Percentiles rank a stretch among this genome's conserved stretches.
These are phyloP conservation scores for Lamellibrachia luymesi DNA, from an alignment of 1,140 invertebrate genomes.

Conservation along the genomic window DNA sequence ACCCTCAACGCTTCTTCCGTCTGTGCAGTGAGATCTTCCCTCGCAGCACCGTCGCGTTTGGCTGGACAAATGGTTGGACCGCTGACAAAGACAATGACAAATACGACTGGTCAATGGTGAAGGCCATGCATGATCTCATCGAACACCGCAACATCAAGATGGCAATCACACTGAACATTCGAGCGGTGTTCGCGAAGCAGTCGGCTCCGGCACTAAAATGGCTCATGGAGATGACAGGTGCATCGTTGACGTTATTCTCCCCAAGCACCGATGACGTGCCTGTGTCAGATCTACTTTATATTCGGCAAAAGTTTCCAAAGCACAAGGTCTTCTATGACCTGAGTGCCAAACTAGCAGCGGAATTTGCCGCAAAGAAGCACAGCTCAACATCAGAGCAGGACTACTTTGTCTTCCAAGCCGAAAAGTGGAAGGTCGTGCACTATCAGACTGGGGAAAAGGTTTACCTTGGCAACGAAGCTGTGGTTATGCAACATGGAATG, in stretches of 20 bases:
- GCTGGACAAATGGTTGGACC: constrained; percentile 78
- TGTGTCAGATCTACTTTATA: constrained; percentile 8
- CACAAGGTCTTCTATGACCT: constrained; percentile 22
- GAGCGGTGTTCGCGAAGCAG: constrained; percentile 71
- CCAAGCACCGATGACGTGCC: constrained; percentile 11
- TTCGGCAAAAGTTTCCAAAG: constrained; percentile 18
- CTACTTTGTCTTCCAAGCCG: not conserved
- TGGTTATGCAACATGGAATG: constrained; percentile 19
- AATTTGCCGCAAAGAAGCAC: not conserved
- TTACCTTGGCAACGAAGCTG: constrained; percentile 20
- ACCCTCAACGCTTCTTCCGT: constrained; percentile 68
- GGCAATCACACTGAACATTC: constrained; percentile 77
- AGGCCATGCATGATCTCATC: constrained; percentile 71
- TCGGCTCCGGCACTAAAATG: constrained; percentile 59
- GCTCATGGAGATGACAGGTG: constrained; percentile 35
- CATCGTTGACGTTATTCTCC: constrained; percentile 16
- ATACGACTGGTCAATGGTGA: constrained; percentile 70
- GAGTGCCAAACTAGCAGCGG: not conserved
- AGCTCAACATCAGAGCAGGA: not conserved
- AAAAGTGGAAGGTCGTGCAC: constrained; percentile 16
- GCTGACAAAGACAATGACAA: constrained; percentile 51
- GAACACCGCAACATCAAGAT: constrained; percentile 63
- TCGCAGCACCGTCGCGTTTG: constrained; percentile 73
- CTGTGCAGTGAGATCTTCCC: constrained; percentile 64
- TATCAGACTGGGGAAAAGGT: constrained; percentile 16